Evolutionary conservation across 2,113 vertebrate species (phyloP).

Genomic region (Aphelocoma coerulescens): DNA sequence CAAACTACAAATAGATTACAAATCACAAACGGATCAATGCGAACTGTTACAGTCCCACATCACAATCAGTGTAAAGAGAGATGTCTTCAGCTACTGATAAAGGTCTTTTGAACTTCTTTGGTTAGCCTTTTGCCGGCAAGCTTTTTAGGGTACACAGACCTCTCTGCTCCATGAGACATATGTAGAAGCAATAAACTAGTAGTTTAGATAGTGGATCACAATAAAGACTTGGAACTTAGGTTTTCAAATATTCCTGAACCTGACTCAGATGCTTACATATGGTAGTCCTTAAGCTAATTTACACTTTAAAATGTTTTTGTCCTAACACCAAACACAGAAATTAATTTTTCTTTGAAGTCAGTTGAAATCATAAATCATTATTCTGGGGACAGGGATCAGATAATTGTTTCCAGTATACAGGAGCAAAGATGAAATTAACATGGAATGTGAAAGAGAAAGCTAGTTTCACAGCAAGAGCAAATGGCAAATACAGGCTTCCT

Average conservation of each 20-base stretch:
- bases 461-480: not conserved
- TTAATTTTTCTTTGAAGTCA: not conserved
- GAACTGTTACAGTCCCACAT: not conserved
- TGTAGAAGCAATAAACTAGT: not conserved
- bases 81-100: not conserved
- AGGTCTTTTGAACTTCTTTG: not conserved
- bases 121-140: not conserved
- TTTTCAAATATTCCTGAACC: not conserved
- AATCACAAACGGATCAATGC: not conserved
- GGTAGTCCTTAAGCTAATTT: not conserved
- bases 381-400: not conserved
- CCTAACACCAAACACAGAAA: not conserved
- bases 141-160: not conserved
- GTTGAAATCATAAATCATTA: not conserved
- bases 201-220: not conserved
- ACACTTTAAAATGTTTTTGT: not conserved
- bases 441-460: not conserved
- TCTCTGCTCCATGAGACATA: not conserved
- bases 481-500: not conserved
- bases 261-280: not conserved
- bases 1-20: no score
- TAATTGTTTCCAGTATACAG: not conserved
- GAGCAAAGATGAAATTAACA: not conserved
- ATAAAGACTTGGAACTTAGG: not conserved
- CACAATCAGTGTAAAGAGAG: not conserved